Evolutionary conservation across 2,888 invertebrate species (phyloP), one percentile per base, ranked within the genome.

Genomic region (Stenolophus ochropezus): DNA sequence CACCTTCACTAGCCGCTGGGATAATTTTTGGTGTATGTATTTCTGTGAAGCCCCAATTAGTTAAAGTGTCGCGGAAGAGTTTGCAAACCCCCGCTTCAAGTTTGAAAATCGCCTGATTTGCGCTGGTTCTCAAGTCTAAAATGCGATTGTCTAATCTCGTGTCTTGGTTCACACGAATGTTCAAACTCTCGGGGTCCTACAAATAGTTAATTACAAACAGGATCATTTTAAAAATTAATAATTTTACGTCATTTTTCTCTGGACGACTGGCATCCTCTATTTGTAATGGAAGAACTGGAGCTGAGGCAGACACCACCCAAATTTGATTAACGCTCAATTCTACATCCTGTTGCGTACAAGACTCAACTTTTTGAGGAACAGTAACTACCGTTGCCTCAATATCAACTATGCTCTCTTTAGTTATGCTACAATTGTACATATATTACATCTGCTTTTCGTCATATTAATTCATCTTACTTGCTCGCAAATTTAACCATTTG

Each of bases 1-100:
- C 97, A 81, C 97, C 99, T 89, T 99, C 99, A 80, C 98, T 98
- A 0, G 99, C 99, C 53, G 99, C 99, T 1, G 97, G 95, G 84
- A 99, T 99, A 85, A 99, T 98, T 91, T 99, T 99, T 0, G 99
- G 99, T 0, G 99, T 98, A 90, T 99, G 98, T 86, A 99, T 98
- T 89, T 99, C 99, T 0, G 96, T 94, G 89, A 99, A 99, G 77
- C 96, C 92, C 89, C 90, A 88, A 51, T 91, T 90, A 0, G 95
- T 94, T n/a, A 99, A 92, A 84, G 94, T 93, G 83, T 98, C 96
- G 56, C 99, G 92, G 90, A 99, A 99, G 0, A 98, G 91, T 85
- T 94, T 92, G 87, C 98, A 98, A 3, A 99, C 96, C 0, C 96
- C 98, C 0, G 97, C 97, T 89, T 98, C 98, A 16, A 97, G 89